phyloP scores from a whole-genome alignment of 2,797 vertebrate genomes.

The Pogonophryne albipinna region DNA sequence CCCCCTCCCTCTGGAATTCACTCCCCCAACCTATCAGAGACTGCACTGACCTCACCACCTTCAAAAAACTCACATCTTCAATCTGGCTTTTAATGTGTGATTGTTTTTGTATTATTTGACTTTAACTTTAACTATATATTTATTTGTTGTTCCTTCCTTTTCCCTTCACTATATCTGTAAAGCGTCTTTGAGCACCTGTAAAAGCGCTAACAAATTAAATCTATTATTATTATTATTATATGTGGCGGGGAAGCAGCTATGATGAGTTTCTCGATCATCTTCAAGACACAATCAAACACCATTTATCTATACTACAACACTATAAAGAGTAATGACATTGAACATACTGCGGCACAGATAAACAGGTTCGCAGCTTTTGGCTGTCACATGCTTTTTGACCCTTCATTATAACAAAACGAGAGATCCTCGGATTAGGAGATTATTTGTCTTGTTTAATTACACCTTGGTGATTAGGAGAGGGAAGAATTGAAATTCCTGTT shows the following conservation, averaged over 20 bases:
- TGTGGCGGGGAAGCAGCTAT: neutral
- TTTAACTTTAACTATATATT: no score
- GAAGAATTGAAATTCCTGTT: slow-evolving; percentile 62
- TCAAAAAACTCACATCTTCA: no score
- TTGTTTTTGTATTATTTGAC: no score
- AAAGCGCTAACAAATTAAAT: no score
- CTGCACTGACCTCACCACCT: no score
- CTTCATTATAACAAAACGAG: slow-evolving; percentile 40
- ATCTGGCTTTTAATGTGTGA: no score
- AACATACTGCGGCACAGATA: slow-evolving; percentile 27
- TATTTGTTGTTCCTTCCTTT: no score
- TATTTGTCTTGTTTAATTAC: slow-evolving; percentile 80
- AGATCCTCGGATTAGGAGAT: slow-evolving; percentile 52
- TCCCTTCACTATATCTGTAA: no score
- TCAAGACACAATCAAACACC: slow-evolving; percentile 27
- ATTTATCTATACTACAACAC: slow-evolving; percentile 22
- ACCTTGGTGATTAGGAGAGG: slow-evolving; percentile 66
- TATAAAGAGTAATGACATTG: slow-evolving; percentile 35
- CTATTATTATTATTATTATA: no score
- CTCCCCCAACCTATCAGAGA: no score
- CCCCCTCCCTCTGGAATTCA: no score
- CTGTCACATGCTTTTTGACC: slow-evolving; percentile 52
- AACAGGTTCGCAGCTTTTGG: slow-evolving; percentile 25
- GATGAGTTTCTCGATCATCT: slow-evolving; percentile 23
- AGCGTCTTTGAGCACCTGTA: no score